phyloP scores from a whole-genome alignment of 2,888 invertebrate genomes.

The Limnephilus lunatus region DNA sequence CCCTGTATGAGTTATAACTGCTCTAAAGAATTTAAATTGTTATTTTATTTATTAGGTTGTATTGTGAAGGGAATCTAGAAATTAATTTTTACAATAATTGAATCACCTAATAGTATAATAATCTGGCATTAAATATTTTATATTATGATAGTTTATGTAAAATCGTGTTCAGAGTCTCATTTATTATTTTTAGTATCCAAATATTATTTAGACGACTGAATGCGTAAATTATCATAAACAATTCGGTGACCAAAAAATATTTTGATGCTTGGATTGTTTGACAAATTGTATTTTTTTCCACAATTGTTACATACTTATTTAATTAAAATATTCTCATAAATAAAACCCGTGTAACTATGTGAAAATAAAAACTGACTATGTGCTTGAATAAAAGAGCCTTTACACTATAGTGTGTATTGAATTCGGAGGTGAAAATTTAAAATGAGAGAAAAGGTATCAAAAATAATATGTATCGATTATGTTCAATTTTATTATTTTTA shows the following conservation, averaged over 20 bases:
- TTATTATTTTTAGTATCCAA: neutral
- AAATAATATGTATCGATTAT: neutral
- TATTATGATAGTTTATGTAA: neutral
- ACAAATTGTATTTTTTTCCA: too few species aligned
- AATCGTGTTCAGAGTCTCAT: neutral
- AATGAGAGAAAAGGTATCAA: neutral
- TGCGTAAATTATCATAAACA: too few species aligned
- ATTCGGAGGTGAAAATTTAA: neutral
- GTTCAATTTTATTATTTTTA: slow-evolving; percentile 2
- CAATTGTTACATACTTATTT: too few species aligned
- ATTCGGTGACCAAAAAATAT: too few species aligned
- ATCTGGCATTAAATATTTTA: neutral
- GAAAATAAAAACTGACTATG: neutral
- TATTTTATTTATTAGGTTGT: neutral
- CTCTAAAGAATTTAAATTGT: neutral
- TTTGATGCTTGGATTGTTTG: too few species aligned
- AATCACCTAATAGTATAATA: neutral
- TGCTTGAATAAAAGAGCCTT: neutral
- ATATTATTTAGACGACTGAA: too few species aligned
- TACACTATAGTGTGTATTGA: neutral
- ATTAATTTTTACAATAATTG: too few species aligned
- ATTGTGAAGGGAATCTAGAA: too few species aligned
- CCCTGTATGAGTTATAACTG: neutral
- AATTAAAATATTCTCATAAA: neutral
- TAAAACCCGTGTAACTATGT: neutral